Conservation (phyloP, 2,113 vertebrate species). For the Petrocephalus zakoni region DNA sequence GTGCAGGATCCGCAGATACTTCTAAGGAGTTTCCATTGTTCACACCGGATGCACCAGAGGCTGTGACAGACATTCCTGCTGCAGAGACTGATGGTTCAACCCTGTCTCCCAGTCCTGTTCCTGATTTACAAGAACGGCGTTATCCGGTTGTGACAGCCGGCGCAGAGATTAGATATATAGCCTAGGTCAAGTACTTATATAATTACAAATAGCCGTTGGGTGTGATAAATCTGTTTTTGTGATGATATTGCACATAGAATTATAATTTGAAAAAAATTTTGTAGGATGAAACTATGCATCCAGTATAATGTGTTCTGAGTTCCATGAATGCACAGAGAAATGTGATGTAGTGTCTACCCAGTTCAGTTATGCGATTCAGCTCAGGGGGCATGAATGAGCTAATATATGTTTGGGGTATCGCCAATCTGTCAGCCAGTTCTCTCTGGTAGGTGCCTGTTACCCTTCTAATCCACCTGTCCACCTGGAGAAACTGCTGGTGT, state of each 20-base stretch:
- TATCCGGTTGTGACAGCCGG: neutral
- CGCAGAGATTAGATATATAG: too few species aligned
- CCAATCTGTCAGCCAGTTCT: too few species aligned
- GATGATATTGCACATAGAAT: neutral
- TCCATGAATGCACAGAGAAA: neutral
- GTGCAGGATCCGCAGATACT: neutral
- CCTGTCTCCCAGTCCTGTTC: neutral
- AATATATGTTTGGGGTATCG: too few species aligned
- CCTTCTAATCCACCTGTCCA: too few species aligned
- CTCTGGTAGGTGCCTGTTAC: too few species aligned
- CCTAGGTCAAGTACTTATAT: neutral
- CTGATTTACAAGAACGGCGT: neutral
- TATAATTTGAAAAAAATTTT: neutral
- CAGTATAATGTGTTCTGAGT: neutral
- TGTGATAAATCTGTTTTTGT: neutral
- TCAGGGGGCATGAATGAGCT: too few species aligned
- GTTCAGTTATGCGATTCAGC: too few species aligned
- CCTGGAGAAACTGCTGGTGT: too few species aligned
- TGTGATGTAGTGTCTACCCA: too few species aligned
- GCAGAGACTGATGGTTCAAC: neutral
- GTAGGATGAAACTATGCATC: neutral
- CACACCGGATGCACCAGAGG: neutral
- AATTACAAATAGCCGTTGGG: neutral
- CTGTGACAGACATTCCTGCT: neutral
- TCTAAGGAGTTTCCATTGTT: neutral